phyloP scores from a whole-genome alignment of 2,113 vertebrate species.

The Grus americana region DNA sequence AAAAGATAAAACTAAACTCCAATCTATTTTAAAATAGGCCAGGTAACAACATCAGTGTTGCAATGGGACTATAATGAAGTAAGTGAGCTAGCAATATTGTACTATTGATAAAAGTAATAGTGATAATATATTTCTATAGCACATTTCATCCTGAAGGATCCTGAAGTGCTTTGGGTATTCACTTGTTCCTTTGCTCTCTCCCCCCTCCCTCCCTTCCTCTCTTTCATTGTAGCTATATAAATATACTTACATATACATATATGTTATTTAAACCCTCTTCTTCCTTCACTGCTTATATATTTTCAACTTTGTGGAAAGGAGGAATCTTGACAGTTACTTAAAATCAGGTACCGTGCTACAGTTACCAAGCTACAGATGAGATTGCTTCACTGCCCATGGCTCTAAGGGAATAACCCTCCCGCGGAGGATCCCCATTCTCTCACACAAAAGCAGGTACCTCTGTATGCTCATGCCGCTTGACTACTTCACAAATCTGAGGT shows the following conservation, averaged over 20 bases:
- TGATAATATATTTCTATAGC: conserved; percentile 22
- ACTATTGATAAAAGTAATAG: conserved; percentile 23
- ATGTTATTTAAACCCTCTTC: not conserved
- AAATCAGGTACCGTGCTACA: not conserved
- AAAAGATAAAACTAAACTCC: conserved; percentile 41
- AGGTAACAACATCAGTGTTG: conserved; percentile 25
- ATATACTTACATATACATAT: not conserved
- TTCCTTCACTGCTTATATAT: not conserved
- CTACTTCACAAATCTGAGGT: not conserved
- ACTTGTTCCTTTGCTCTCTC: not conserved
- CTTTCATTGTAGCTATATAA: not conserved
- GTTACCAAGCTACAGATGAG: not conserved
- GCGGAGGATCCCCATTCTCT: not conserved
- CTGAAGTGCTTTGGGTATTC: not conserved
- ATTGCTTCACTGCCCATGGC: not conserved
- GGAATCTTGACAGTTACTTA: not conserved
- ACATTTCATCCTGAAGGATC: not conserved
- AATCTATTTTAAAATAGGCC: conserved; percentile 42
- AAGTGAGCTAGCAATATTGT: conserved; percentile 33
- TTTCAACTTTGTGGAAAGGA: not conserved
- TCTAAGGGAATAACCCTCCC: not conserved
- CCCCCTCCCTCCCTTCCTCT: not conserved
- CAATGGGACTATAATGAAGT: conserved; percentile 35
- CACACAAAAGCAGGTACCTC: not conserved
- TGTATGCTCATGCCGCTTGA: not conserved